These are phyloP conservation scores for Montipora cactus DNA, from an alignment of 64 coral and sea anemone genomes.

Conservation along the genomic window DNA sequence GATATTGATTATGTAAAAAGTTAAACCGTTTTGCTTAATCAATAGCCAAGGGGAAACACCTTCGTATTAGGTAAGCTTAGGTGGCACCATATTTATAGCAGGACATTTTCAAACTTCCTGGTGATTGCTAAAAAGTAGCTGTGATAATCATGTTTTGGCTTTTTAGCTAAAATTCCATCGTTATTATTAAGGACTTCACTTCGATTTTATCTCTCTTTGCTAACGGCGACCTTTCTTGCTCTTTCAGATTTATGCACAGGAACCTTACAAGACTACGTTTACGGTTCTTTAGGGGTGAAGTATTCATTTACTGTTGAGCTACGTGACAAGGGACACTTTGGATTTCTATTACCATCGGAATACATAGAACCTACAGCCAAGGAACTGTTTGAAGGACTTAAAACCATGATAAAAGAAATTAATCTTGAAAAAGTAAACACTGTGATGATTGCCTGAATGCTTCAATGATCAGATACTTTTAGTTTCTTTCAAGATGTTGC, in stretches of 20 bases:
- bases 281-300: conserved; percentile 8
- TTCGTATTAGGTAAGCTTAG: too few relatives aligned
- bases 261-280: conserved; percentile 11
- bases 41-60: too few relatives aligned
- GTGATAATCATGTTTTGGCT: background rate
- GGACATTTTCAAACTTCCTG: too few relatives aligned
- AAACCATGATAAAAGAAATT: conserved; percentile 5
- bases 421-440: background rate
- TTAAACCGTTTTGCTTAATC: too few relatives aligned
- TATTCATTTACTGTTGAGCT: conserved; percentile 19
- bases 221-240: background rate
- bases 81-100: too few relatives aligned
- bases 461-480: background rate
- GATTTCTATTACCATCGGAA: conserved; percentile 30
- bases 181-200: background rate
- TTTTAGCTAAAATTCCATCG: background rate
- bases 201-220: background rate
- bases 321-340: conserved; percentile 20
- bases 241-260: conserved; percentile 3
- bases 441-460: too few relatives aligned
- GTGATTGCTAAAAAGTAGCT: too few relatives aligned
- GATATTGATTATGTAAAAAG: too few relatives aligned
- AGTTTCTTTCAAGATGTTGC: too few relatives aligned
- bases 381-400: conserved; percentile 28
- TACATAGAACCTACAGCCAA: conserved; percentile 28